Evolutionary conservation across 2,113 vertebrate genomes (phyloP), one percentile per base, ranked within the genome.

Genomic region (Halcyon senegalensis): DNA sequence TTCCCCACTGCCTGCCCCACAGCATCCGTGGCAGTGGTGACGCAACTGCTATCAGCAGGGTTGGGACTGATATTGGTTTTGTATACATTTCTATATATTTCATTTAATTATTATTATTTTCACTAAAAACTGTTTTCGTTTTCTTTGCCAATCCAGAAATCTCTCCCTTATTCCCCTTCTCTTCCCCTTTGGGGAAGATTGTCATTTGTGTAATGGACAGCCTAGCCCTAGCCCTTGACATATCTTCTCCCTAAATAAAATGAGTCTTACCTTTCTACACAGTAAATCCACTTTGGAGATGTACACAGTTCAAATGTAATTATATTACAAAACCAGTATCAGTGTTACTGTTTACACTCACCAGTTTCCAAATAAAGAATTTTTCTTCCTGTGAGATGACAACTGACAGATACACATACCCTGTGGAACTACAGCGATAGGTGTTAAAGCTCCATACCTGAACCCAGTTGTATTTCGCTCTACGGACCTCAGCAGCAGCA

Each of bases 391-490:
- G 48, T 8, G 16, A 20, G 25, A 44, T 24, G 17, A 51, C 21
- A 90, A 35, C 31, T 51, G 37, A 60, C 53, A 59, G n/a, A 51
- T 18, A 55, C 1, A 48, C 8, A 15, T 15, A 37, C 16, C 11
- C 18, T 43, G 20, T 1, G 23, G 43, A 1, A 1, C 46, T 43
- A 69, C 31, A 62, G 13, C 23, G 8, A 80, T 2, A 64, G 33
- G 6, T 70, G 35, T n/a, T 30, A 37, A 63, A 66, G 35, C 51
- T 74, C 37, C 30, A 33, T 3, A 64, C 33, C 51, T 17, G 33
- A 90, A 37, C 6, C 3, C 7, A n/a, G 3, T 50, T 17, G 20
- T 0, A 2, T 20, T 64, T 30, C 68, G n/a, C n/a, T 62, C 30
- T 58, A 53, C 20, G 31, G 39, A 77, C 39, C 16, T 31, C 75